These are phyloP conservation scores for Sebastes taczanowskii DNA, from an alignment of 2,797 vertebrate genomes.

Conservation along the genomic window DNA sequence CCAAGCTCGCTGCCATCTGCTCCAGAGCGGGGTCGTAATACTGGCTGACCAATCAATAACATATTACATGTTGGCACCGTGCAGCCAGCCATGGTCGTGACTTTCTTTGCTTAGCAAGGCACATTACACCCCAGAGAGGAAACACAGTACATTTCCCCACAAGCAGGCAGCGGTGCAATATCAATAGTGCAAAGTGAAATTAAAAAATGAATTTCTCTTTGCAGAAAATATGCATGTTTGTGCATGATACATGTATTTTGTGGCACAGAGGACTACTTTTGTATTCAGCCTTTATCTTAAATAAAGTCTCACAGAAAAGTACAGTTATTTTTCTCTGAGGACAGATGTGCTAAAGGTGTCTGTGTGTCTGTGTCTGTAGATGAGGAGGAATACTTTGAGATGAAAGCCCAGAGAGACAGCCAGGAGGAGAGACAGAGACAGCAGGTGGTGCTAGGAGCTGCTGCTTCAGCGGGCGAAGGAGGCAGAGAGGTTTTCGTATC, in stretches of 20 bases:
- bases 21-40: slow-evolving; percentile 58
- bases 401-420: slow-evolving; percentile 48
- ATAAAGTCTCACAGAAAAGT: slow-evolving; percentile 11
- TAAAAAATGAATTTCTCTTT: slow-evolving; percentile 19
- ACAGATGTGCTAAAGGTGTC: slow-evolving; percentile 5
- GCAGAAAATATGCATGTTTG: slow-evolving; percentile 1
- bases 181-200: slow-evolving; percentile 30
- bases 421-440: slow-evolving; percentile 32
- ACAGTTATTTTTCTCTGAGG: slow-evolving; percentile 18
- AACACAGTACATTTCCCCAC: slow-evolving; percentile 19
- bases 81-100: slow-evolving; percentile 3
- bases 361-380: slow-evolving; percentile 3
- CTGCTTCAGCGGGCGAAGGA: slow-evolving; percentile 33
- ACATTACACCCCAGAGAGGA: slow-evolving; percentile 22
- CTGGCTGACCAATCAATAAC: slow-evolving; percentile 65
- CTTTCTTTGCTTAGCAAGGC: slow-evolving; percentile 36
- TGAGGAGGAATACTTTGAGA: slow-evolving; percentile 24
- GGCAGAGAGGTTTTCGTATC: slow-evolving; percentile 40
- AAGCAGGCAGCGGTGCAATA: not conserved
- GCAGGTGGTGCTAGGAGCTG: slow-evolving; percentile 50
- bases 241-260: slow-evolving; percentile 9
- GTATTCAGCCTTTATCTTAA: slow-evolving; percentile 24
- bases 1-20: slow-evolving; percentile 71
- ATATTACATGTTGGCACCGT: slow-evolving; percentile 54
- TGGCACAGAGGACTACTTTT: not conserved